Evolutionary conservation across 1,140 invertebrate genomes (phyloP).

Genomic region (Neodiprion lecontei): DNA sequence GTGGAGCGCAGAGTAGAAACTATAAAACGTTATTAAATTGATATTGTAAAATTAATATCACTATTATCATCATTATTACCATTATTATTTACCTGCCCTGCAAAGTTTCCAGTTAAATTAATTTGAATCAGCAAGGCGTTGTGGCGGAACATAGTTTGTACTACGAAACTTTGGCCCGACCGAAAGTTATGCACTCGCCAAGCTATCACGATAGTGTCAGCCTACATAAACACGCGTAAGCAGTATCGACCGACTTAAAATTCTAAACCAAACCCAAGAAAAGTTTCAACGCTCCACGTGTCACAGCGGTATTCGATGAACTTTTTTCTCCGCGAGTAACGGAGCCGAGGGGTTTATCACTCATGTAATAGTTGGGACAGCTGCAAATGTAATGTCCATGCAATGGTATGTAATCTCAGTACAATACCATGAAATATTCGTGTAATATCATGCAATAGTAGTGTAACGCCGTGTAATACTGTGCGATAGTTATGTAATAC

Average conservation of each 20-base stretch:
- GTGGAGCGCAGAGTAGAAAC: conserved; percentile 13
- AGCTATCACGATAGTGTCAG: neutral
- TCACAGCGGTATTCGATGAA: neutral
- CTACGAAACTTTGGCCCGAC: conserved; percentile 1
- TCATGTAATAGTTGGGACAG: no score
- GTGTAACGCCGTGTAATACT: no score
- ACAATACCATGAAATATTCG: no score
- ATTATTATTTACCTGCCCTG: conserved; percentile 39
- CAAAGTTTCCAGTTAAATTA: conserved; percentile 47
- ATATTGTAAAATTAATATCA: conserved; percentile 37
- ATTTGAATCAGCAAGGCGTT: conserved; percentile 41
- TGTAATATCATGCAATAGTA: no score
- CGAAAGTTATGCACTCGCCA: conserved; percentile 2
- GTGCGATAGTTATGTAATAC: no score
- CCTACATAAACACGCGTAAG: conserved; percentile 6
- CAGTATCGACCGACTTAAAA: conserved; percentile 5
- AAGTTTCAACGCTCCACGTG: neutral
- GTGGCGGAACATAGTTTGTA: conserved; percentile 10
- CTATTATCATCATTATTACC: no score
- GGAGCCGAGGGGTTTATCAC: no score
- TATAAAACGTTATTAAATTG: conserved; percentile 42
- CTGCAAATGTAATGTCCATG: no score
- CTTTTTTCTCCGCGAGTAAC: neutral
- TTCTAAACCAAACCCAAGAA: conserved; percentile 6
- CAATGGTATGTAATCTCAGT: no score